Percentiles rank a stretch among this genome's conserved stretches.
Evolutionary conservation across 2,888 invertebrate species (phyloP).

Genomic region (Hydroisotoma schaefferi): DNA sequence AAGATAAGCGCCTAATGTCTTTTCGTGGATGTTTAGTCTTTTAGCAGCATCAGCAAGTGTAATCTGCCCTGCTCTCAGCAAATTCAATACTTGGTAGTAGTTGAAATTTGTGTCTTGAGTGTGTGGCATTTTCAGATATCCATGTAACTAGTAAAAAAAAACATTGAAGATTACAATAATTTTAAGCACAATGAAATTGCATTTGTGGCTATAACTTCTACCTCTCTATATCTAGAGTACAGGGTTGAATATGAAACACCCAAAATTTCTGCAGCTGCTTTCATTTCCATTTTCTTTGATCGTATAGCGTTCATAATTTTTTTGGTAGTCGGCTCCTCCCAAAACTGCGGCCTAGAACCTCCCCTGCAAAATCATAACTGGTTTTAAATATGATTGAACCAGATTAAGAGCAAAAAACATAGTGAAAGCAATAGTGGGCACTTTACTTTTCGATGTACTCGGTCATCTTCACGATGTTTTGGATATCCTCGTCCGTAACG

Average conservation of each 20-base stretch:
- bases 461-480: constrained; percentile 49
- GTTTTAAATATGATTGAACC: constrained; percentile 1
- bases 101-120: constrained; percentile 48
- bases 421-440: background rate
- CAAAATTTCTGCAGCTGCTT: constrained; percentile 81
- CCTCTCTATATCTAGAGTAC: constrained; percentile 83
- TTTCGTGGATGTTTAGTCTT: constrained; percentile 70
- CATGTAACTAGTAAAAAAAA: constrained; percentile 38
- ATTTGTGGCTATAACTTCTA: constrained; percentile 9
- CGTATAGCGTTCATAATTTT: constrained; percentile 85
- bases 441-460: constrained; percentile 48
- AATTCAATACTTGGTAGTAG: constrained; percentile 48
- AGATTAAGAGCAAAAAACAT: background rate
- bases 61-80: constrained; percentile 55
- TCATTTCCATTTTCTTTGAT: constrained; percentile 88
- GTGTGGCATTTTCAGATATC: constrained; percentile 49
- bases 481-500: constrained; percentile 47
- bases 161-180: background rate
- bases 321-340: constrained; percentile 87
- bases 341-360: constrained; percentile 82
- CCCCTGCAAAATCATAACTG: constrained; percentile 38
- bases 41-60: constrained; percentile 64
- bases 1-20: constrained; percentile 68
- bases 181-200: background rate
- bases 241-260: constrained; percentile 88